Percentiles rank a stretch among this genome's conserved stretches.
Conservation (phyloP, 2,113 vertebrate species). For the Brachionichthys hirsutus region DNA sequence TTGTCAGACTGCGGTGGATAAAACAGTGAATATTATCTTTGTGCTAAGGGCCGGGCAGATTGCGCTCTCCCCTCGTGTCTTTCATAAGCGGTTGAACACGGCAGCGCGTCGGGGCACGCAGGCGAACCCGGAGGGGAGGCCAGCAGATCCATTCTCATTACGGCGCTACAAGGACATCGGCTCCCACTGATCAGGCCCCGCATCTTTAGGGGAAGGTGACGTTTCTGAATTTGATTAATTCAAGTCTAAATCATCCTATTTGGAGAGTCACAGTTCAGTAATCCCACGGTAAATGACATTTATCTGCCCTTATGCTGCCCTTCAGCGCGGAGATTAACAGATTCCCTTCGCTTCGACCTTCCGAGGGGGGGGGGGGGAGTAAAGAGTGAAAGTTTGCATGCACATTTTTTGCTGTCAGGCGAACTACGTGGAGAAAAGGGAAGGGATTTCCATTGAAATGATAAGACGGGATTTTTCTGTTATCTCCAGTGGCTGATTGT, state of each 20-base stretch:
- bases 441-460: conserved; percentile 26
- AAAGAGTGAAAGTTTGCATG: conserved; percentile 24
- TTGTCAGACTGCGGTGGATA: conserved; percentile 75
- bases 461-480: conserved; percentile 18
- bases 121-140: conserved; percentile 55
- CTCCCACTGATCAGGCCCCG: conserved; percentile 73
- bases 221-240: conserved; percentile 67
- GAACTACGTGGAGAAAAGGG: too few species aligned
- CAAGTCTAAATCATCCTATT: conserved; percentile 64
- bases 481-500: not conserved
- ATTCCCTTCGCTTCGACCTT: conserved; percentile 52
- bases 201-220: conserved; percentile 60
- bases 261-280: conserved; percentile 48
- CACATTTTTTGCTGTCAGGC: conserved; percentile 21
- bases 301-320: conserved; percentile 67
- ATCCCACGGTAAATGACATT: conserved; percentile 59
- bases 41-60: conserved; percentile 66
- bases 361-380: conserved; percentile 23
- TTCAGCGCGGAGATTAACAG: conserved; percentile 56
- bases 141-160: conserved; percentile 78
- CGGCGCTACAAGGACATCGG: conserved; percentile 73
- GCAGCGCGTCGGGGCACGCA: conserved; percentile 48
- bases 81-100: conserved; percentile 74
- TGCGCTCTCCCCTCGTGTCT: conserved; percentile 61
- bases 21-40: conserved; percentile 80